Percentiles rank a stretch among this genome's conserved stretches.
Conservation (phyloP, 2,888 invertebrate species). For the Drepana falcataria region DNA sequence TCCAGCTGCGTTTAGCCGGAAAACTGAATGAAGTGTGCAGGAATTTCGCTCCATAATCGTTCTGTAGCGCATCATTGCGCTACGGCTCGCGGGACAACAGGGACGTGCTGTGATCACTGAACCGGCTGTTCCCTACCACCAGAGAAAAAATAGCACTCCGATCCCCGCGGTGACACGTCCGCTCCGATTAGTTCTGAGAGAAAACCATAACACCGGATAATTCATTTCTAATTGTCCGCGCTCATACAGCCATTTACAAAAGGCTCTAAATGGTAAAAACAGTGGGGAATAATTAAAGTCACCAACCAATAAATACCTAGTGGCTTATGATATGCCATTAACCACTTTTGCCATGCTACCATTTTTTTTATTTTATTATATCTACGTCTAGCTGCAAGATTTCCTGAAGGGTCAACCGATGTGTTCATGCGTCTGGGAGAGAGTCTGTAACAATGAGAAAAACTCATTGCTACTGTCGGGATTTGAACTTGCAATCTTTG, state of each 20-base stretch:
- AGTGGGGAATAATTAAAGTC: background rate
- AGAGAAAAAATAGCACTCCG: slow-evolving; percentile 13
- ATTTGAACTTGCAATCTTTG: too few species aligned
- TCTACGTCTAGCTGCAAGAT: too few species aligned
- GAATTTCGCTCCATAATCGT: slow-evolving; percentile 3
- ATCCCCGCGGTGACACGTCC: slow-evolving; percentile 45
- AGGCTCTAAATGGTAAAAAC: background rate
- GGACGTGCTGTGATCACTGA: slow-evolving; percentile 28
- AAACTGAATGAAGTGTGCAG: background rate
- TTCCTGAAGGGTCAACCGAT: too few species aligned
- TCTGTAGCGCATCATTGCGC: slow-evolving; percentile 6
- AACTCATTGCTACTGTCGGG: too few species aligned
- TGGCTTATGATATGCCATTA: too few species aligned
- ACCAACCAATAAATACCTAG: background rate
- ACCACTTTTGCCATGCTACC: too few species aligned
- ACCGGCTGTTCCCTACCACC: slow-evolving; percentile 13
- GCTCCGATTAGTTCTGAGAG: slow-evolving; percentile 46
- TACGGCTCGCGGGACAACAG: slow-evolving; percentile 13
- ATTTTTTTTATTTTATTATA: too few species aligned
- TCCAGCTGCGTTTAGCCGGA: background rate
- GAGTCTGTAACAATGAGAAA: too few species aligned
- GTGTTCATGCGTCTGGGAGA: too few species aligned
- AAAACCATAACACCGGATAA: slow-evolving; percentile 36
- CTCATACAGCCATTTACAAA: slow-evolving; percentile 14
- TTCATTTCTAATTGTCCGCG: slow-evolving; percentile 38